phyloP scores from a whole-genome alignment of 2,888 invertebrate genomes.

The Imbricaverruca yamaguchii region DNA sequence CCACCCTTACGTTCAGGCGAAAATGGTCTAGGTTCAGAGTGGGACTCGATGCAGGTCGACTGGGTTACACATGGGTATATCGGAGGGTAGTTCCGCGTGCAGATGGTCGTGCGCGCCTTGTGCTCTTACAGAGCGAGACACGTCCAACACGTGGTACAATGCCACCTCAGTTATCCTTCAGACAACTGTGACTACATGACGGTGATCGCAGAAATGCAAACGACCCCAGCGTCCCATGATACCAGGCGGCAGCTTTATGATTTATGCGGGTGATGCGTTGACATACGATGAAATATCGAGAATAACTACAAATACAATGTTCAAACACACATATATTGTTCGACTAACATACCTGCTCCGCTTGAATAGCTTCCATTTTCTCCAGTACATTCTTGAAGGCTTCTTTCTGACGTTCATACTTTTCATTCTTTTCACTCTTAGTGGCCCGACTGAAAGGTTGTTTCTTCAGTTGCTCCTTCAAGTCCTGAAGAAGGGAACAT shows the following conservation, averaged over 20 bases:
- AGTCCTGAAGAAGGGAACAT: background rate
- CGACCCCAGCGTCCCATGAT: no score
- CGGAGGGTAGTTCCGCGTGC: no score
- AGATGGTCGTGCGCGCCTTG: no score
- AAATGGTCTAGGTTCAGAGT: no score
- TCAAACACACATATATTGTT: background rate
- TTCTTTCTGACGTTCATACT: background rate
- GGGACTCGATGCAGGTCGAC: no score
- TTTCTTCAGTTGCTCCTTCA: background rate
- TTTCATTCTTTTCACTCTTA: background rate
- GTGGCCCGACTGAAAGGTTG: background rate
- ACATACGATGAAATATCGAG: background rate
- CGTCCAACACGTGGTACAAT: no score
- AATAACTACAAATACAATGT: no score
- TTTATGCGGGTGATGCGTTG: background rate
- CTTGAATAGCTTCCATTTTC: background rate
- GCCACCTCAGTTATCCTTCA: no score
- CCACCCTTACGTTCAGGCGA: no score
- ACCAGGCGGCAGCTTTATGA: background rate
- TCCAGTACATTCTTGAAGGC: background rate
- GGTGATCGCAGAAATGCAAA: background rate
- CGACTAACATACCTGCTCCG: background rate
- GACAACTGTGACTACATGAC: no score
- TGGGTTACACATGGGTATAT: no score
- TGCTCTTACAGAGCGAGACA: no score